phyloP scores from a whole-genome alignment of 2,888 invertebrate species.

The Eurytoma californica region DNA sequence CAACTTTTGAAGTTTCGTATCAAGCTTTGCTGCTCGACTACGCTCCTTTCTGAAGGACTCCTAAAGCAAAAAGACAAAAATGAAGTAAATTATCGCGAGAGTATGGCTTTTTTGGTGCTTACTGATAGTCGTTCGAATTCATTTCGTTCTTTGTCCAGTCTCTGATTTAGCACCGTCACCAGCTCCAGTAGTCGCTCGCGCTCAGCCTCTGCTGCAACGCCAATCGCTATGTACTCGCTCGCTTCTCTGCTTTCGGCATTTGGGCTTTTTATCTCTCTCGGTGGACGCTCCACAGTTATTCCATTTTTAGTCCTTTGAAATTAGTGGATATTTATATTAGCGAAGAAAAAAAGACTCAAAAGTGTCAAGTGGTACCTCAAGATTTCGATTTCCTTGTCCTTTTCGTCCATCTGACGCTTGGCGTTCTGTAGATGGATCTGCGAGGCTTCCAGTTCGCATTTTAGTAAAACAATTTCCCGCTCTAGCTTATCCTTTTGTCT shows the following conservation, averaged over 20 bases:
- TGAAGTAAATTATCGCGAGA: not conserved
- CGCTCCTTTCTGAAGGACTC: conserved; percentile 74
- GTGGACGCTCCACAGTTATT: not conserved
- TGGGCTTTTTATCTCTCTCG: conserved; percentile 10
- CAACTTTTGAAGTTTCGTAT: conserved; percentile 77
- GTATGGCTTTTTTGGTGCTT: conserved; percentile 24
- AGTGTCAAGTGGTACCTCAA: conserved; percentile 59
- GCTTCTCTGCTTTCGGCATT: conserved; percentile 57
- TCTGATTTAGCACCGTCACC: conserved; percentile 77
- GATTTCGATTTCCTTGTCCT: conserved; percentile 68
- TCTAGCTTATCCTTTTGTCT: conserved; percentile 62
- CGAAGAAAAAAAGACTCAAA: not conserved
- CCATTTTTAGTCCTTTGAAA: conserved; percentile 10
- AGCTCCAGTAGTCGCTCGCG: conserved; percentile 79
- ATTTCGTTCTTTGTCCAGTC: conserved; percentile 78
- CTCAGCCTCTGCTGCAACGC: conserved; percentile 79
- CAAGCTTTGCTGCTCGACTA: conserved; percentile 79
- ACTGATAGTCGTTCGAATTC: conserved; percentile 65
- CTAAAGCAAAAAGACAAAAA: conserved; percentile 59
- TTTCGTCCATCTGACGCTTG: conserved; percentile 63
- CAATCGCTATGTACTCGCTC: conserved; percentile 74
- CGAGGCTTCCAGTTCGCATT: conserved; percentile 63
- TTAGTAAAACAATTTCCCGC: conserved; percentile 61
- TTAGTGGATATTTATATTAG: not conserved
- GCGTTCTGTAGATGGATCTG: conserved; percentile 31